These are phyloP conservation scores for Sepiola atlantica DNA, from an alignment of 2,888 invertebrate genomes.

Conservation along the genomic window DNA sequence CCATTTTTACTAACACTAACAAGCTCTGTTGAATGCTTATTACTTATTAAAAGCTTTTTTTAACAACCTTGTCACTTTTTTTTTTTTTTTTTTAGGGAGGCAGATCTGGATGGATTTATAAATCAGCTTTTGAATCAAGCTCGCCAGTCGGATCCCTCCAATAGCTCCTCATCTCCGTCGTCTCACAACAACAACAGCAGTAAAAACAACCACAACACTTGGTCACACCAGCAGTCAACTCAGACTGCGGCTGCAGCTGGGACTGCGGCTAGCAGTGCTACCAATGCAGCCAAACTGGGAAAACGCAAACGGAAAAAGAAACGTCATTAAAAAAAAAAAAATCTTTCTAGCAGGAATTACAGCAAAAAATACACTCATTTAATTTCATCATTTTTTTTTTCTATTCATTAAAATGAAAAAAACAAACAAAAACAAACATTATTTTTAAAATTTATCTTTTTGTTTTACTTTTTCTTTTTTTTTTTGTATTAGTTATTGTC, in stretches of 20 bases:
- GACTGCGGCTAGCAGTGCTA: slow-evolving; percentile 24
- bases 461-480: neutral
- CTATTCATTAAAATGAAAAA: neutral
- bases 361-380: neutral
- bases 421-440: neutral
- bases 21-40: neutral
- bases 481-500: neutral
- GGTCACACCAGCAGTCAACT: slow-evolving; percentile 51
- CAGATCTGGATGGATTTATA: slow-evolving; percentile 87
- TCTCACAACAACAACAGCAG: slow-evolving; percentile 57
- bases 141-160: slow-evolving; percentile 52
- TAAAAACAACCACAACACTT: slow-evolving; percentile 52
- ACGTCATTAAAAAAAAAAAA: slow-evolving; percentile 57
- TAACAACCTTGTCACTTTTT: neutral
- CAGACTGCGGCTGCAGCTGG: neutral
- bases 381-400: slow-evolving; percentile 13
- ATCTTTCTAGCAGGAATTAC: neutral
- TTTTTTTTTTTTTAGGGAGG: slow-evolving; percentile 77
- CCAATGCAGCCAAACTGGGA: slow-evolving; percentile 56
- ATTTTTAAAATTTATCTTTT: slow-evolving; percentile 32
- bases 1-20: neutral
- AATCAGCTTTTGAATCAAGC: slow-evolving; percentile 85
- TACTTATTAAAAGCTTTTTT: neutral
- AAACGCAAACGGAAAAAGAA: slow-evolving; percentile 61
- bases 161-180: slow-evolving; percentile 56